Conservation (phyloP, 2,888 invertebrate genomes). For the Junonia oenone region DNA sequence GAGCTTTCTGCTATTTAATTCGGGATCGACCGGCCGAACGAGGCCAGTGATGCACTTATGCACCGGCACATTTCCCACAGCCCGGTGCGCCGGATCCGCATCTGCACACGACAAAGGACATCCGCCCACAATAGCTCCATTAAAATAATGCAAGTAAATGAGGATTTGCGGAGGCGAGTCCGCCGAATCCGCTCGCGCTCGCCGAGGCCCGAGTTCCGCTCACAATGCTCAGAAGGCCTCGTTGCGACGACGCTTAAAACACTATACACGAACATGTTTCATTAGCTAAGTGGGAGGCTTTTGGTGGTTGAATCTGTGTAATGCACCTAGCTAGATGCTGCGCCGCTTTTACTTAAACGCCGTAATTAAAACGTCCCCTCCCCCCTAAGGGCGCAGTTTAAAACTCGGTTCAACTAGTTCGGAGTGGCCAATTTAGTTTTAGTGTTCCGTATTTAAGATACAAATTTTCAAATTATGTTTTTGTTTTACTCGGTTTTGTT, state of each 20-base stretch:
- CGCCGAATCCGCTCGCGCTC: slow-evolving; percentile 61
- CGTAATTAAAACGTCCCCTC: slow-evolving; percentile 75
- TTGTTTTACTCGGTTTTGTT: slow-evolving; percentile 19
- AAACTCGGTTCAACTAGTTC: slow-evolving; percentile 71
- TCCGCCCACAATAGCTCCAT: slow-evolving; percentile 77
- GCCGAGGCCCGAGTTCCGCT: slow-evolving; percentile 46
- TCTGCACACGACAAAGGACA: slow-evolving; percentile 72
- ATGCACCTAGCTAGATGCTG: slow-evolving; percentile 72
- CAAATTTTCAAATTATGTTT: slow-evolving; percentile 40
- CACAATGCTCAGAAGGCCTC: slow-evolving; percentile 56
- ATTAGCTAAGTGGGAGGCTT: slow-evolving; percentile 81
- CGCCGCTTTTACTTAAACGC: slow-evolving; percentile 77
- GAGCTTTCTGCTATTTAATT: slow-evolving; percentile 55
- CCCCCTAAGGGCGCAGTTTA: slow-evolving; percentile 65
- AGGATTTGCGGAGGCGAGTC: slow-evolving; percentile 74
- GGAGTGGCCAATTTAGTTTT: slow-evolving; percentile 73
- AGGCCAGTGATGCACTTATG: slow-evolving; percentile 69
- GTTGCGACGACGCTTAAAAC: slow-evolving; percentile 63
- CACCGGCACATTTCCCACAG: slow-evolving; percentile 68
- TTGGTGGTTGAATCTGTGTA: slow-evolving; percentile 78
- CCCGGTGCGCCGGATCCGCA: slow-evolving; percentile 58
- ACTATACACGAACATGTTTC: slow-evolving; percentile 79
- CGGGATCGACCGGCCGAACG: slow-evolving; percentile 54
- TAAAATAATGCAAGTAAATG: slow-evolving; percentile 81
- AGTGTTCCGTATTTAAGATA: slow-evolving; percentile 60